These are phyloP conservation scores for Hydropsyche tenuis DNA, from an alignment of 1,140 invertebrate genomes.

Conservation along the genomic window DNA sequence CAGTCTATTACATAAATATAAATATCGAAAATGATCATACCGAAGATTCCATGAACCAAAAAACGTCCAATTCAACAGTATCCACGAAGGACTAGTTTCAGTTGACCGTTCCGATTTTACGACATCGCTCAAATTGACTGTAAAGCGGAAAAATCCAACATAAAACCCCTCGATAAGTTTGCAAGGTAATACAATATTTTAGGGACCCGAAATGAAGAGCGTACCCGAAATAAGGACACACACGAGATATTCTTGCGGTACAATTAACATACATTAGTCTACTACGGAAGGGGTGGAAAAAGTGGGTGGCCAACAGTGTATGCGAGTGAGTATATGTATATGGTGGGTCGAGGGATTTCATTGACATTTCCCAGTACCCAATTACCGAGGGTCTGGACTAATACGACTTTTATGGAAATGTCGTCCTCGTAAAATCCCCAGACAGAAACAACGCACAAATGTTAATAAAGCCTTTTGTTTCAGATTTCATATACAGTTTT, in stretches of 20 bases:
- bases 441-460: conserved; percentile 31
- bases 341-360: conserved; percentile 18
- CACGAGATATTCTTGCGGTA: conserved; percentile 28
- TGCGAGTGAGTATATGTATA: too few species aligned
- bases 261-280: conserved; percentile 40
- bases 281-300: background rate
- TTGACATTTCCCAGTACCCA: conserved; percentile 38
- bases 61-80: too few species aligned
- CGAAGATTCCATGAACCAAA: too few species aligned
- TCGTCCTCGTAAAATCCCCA: conserved; percentile 36
- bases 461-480: conserved; percentile 41
- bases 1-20: too few species aligned
- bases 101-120: too few species aligned
- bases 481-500: conserved; percentile 37
- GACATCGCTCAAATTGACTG: too few species aligned
- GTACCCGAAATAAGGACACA: background rate
- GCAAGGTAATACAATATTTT: too few species aligned
- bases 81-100: too few species aligned
- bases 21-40: too few species aligned
- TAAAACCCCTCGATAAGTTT: background rate
- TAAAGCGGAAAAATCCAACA: too few species aligned
- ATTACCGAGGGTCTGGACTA: conserved; percentile 37
- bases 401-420: conserved; percentile 42
- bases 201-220: too few species aligned
- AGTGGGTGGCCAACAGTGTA: background rate